Evolutionary conservation across 2,888 invertebrate species (phyloP).

Genomic region (Apantesis nais): DNA sequence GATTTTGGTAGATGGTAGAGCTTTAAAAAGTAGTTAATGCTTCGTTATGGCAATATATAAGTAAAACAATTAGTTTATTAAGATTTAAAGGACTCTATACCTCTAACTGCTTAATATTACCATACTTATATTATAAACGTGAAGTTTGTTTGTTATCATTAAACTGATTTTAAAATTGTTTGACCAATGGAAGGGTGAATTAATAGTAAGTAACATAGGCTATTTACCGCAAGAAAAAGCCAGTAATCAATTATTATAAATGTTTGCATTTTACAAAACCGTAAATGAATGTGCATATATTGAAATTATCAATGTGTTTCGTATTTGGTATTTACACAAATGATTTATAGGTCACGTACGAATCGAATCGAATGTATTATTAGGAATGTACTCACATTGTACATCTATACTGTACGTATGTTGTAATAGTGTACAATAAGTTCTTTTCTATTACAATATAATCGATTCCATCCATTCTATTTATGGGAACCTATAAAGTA

Average conservation of each 20-base stretch:
- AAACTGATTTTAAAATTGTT: no score
- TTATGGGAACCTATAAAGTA: neutral
- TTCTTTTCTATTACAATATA: slow-evolving; percentile 1
- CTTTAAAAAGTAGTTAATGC: no score
- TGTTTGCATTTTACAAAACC: neutral
- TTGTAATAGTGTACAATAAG: neutral
- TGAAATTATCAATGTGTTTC: neutral
- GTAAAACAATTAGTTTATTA: neutral
- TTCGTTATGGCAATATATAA: neutral
- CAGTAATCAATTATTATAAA: neutral
- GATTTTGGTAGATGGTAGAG: no score
- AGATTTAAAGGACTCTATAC: neutral
- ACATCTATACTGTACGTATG: neutral
- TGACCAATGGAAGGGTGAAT: no score
- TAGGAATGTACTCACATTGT: neutral
- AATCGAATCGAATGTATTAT: neutral
- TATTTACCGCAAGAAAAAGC: no score
- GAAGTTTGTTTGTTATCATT: no score
- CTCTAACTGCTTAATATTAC: neutral
- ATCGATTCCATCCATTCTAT: neutral
- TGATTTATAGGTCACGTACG: neutral
- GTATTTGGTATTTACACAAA: neutral
- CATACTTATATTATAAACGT: no score
- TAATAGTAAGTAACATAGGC: no score
- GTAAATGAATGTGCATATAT: neutral